Conservation (phyloP, 37 sponge, comb jelly and placozoan genomes). For the Tethya wilhelma region DNA sequence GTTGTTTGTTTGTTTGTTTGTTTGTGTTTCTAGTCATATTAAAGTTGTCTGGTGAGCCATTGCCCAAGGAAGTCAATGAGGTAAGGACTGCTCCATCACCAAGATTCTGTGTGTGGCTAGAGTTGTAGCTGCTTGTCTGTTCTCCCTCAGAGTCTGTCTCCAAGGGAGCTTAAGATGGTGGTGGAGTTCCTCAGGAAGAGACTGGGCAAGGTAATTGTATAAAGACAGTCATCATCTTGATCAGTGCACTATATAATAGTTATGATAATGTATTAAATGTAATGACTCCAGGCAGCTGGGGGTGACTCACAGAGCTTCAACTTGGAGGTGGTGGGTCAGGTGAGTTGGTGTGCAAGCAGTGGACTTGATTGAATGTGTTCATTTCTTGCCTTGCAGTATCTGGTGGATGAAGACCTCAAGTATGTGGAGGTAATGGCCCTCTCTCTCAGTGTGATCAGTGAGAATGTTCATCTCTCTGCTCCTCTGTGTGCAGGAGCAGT, state of each 20-base stretch:
- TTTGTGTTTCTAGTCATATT: conserved; percentile 43
- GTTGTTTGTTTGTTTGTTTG: background rate
- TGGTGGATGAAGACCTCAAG: conserved; percentile 47
- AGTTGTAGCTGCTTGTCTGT: no score
- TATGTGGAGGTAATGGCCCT: conserved; percentile 39
- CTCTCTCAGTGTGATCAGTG: background rate
- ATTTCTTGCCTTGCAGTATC: conserved; percentile 41
- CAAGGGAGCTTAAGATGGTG: conserved; percentile 50
- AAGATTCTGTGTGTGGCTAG: background rate
- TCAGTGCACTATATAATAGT: background rate
- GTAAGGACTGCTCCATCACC: conserved; percentile 11
- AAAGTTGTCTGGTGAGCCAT: conserved; percentile 55
- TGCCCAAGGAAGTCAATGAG: conserved; percentile 35
- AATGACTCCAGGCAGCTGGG: background rate
- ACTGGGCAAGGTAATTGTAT: conserved; percentile 42
- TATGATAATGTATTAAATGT: background rate
- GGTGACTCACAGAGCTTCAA: conserved; percentile 47
- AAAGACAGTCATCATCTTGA: no score
- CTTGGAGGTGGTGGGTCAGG: conserved; percentile 85
- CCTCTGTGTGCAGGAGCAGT: conserved; percentile 35
- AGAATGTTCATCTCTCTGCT: background rate
- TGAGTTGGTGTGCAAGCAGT: background rate
- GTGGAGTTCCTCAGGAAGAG: conserved; percentile 73
- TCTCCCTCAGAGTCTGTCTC: conserved; percentile 31
- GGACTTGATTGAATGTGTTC: background rate